Evolutionary conservation across 2,888 invertebrate genomes (phyloP).

Genomic region (Phrixothrix hirtus): DNA sequence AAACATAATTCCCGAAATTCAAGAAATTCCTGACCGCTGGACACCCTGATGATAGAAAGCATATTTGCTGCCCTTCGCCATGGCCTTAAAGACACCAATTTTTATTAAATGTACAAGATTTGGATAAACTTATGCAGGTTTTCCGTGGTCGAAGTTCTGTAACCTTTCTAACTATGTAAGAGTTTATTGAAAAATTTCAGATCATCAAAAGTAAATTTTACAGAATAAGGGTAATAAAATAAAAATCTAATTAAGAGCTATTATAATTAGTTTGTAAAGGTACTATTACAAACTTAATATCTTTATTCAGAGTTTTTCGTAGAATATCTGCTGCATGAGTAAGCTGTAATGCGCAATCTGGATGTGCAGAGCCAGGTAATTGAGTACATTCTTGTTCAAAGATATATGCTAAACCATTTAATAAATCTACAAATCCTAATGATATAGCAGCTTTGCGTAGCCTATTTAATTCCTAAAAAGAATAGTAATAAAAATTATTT

Average conservation of each 20-base stretch:
- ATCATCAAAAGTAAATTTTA: not conserved
- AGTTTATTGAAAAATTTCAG: not conserved
- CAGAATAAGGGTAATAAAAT: not conserved
- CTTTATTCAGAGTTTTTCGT: conserved; percentile 68
- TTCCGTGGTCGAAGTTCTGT: not conserved
- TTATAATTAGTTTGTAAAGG: conserved; percentile 53
- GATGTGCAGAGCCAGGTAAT: conserved; percentile 75
- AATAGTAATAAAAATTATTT: not conserved
- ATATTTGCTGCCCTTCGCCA: not conserved
- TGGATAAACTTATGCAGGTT: not conserved
- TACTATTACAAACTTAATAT: conserved; percentile 52
- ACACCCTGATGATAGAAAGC: too few relatives aligned
- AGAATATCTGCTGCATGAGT: conserved; percentile 85
- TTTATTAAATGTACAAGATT: not conserved
- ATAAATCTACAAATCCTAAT: conserved; percentile 85
- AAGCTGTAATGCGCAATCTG: conserved; percentile 86
- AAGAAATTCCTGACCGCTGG: too few relatives aligned
- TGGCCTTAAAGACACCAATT: too few relatives aligned
- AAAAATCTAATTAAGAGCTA: conserved; percentile 36
- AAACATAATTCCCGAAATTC: too few relatives aligned
- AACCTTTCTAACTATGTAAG: not conserved
- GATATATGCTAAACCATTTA: conserved; percentile 83
- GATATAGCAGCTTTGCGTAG: conserved; percentile 88
- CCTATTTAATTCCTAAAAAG: conserved; percentile 81
- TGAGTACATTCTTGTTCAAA: conserved; percentile 87